phyloP scores from a whole-genome alignment of 2,797 vertebrate species.

The Clamator glandarius region DNA sequence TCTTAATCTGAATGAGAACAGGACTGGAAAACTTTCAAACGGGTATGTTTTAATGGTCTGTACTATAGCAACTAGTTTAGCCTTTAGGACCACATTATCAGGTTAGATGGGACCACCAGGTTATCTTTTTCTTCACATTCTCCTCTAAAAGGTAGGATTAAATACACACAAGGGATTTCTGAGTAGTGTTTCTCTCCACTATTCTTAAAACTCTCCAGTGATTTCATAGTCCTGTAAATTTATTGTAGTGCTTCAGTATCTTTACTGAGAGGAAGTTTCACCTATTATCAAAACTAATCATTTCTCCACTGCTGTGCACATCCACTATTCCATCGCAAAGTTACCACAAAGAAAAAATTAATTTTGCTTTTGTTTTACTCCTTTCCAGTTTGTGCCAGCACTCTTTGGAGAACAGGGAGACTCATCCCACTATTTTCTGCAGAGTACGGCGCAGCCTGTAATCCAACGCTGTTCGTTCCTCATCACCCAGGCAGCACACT shows the following conservation, averaged over 20 bases:
- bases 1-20: background rate
- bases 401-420: background rate
- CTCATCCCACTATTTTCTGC: background rate
- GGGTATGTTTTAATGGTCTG: background rate
- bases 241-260: background rate
- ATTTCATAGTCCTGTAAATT: background rate
- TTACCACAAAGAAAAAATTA: background rate
- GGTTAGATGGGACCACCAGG: background rate
- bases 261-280: background rate
- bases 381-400: background rate
- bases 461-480: background rate
- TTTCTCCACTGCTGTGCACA: fast-evolving
- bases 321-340: background rate
- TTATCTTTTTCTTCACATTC: background rate
- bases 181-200: background rate
- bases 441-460: background rate
- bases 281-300: background rate
- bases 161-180: background rate
- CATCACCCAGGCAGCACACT: background rate
- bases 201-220: background rate
- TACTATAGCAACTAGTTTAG: background rate
- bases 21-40: background rate
- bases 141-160: background rate
- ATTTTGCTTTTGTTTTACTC: background rate
- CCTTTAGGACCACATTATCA: background rate